A percentile compares a stretch with the other conserved stretches of the same genome.
Evolutionary conservation across 2,888 invertebrate species (phyloP).

Genomic region (Phymatocera aterrima): DNA sequence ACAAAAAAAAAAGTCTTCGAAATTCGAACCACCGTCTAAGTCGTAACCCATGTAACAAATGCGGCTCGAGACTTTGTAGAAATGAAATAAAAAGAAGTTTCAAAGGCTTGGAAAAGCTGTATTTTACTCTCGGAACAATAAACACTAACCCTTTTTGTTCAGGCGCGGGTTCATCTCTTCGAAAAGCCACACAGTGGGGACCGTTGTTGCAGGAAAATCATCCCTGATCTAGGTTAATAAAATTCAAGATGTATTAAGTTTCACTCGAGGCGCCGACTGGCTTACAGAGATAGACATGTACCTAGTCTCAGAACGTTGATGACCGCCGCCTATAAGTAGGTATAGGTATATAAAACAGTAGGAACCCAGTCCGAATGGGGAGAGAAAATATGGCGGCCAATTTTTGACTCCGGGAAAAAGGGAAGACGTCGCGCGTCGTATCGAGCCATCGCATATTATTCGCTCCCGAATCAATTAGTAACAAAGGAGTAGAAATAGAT

Average conservation of each 20-base stretch:
- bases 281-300: slow-evolving; percentile 11
- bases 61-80: slow-evolving; percentile 31
- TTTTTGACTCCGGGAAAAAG: neutral
- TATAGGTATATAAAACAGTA: neutral
- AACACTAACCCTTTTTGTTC: slow-evolving; percentile 55
- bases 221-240: slow-evolving; percentile 62
- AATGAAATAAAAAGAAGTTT: neutral
- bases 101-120: slow-evolving; percentile 42
- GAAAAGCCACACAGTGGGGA: slow-evolving; percentile 55
- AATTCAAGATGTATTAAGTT: slow-evolving; percentile 52
- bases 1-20: neutral
- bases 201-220: slow-evolving; percentile 54
- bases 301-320: slow-evolving; percentile 2
- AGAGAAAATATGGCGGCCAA: neutral
- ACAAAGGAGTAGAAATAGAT: slow-evolving; percentile 53
- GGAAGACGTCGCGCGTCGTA: neutral
- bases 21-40: slow-evolving; percentile 3
- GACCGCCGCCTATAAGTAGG: neutral
- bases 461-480: slow-evolving; percentile 52
- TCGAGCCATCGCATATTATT: neutral
- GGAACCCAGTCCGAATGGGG: neutral
- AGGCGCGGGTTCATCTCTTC: slow-evolving; percentile 39
- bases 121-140: slow-evolving; percentile 52
- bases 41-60: slow-evolving; percentile 3
- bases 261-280: slow-evolving; percentile 39